Conservation (phyloP, 2,888 invertebrate genomes). For the Acleris holmiana region DNA sequence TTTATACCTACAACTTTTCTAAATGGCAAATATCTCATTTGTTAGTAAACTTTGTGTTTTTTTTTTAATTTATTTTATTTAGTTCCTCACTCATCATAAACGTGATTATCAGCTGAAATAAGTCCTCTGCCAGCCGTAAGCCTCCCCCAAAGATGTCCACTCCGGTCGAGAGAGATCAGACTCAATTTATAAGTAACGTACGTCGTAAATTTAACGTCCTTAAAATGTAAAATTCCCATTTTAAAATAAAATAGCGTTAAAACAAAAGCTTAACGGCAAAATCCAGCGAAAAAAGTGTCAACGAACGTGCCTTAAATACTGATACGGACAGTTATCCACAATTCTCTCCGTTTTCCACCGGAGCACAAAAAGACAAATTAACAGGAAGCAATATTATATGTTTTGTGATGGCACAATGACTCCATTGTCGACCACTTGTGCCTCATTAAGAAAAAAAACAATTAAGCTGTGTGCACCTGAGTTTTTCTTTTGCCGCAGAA, state of each 20-base stretch:
- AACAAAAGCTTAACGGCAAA: background rate
- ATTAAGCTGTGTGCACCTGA: constrained; percentile 66
- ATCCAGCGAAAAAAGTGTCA: constrained; percentile 6
- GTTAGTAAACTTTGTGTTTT: too few relatives aligned
- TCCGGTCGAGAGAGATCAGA: background rate
- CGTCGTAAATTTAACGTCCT: too few relatives aligned
- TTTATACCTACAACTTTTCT: too few relatives aligned
- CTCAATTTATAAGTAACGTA: too few relatives aligned
- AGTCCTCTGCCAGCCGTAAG: too few relatives aligned
- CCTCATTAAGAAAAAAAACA: constrained; percentile 81
- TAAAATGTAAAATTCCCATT: too few relatives aligned
- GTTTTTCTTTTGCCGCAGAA: constrained; percentile 41
- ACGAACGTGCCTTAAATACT: constrained; percentile 20
- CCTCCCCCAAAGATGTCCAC: background rate
- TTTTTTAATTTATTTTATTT: too few relatives aligned
- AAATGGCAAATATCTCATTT: too few relatives aligned
- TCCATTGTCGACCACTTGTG: constrained; percentile 76
- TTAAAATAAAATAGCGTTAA: background rate
- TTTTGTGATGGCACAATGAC: constrained; percentile 73
- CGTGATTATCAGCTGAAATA: too few relatives aligned
- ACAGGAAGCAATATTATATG: constrained; percentile 61
- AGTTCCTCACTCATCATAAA: too few relatives aligned
- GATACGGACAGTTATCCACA: constrained; percentile 26
- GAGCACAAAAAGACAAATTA: constrained; percentile 63
- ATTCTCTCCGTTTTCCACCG: constrained; percentile 18